Evolutionary conservation across 1,140 invertebrate genomes (phyloP), one percentile per base, ranked within the genome.

Genomic region (Pachypeltis micranthus): DNA sequence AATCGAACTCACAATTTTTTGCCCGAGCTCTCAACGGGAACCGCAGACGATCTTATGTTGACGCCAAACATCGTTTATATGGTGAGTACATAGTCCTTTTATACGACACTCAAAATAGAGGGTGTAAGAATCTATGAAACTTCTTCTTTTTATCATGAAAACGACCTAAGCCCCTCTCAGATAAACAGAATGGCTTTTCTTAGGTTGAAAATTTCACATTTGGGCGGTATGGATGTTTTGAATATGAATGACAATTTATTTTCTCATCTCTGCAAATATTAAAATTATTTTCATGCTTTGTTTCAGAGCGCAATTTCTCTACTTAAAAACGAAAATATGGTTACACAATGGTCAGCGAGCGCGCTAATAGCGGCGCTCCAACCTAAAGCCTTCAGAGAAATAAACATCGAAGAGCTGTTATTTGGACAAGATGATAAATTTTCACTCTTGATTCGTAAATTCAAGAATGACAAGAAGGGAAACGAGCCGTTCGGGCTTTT

Each of bases 11-110:
- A 86, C 34, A 66, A 76, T 19, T 91, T 87, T 72, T 68, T 82
- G 1, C 81, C 74, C 2, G 83, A 88, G 28, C 74, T 81, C 69
- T 94, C 91, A 0, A 71, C 82, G 14, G 86, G 83, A 0, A 73
- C 84, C 72, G 79, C 83, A 34, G 67, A 76, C 1, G 82, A 91
- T 63, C 75, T 76, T 0, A 76, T 92, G 12, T 76, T 77, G 0
- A 83, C 86, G 0, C 81, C 88, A 0, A 95, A 95, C 72, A 79
- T 91, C 67, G 84, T 90, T 1, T 75, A 91, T 67, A 75, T 93
- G 76, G 90, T 87, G 74, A 81, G 77, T 21, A 2, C 27, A 29
- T 29, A 23, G n/a, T n/a, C n/a, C n/a, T n/a, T n/a, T n/a, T n/a
- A n/a, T n/a, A n/a, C n/a, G n/a, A n/a, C n/a, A n/a, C n/a, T n/a